Evolutionary conservation across 92 coral and sea anemone species (phyloP).

Genomic region (Anthopleura xanthogrammica): DNA sequence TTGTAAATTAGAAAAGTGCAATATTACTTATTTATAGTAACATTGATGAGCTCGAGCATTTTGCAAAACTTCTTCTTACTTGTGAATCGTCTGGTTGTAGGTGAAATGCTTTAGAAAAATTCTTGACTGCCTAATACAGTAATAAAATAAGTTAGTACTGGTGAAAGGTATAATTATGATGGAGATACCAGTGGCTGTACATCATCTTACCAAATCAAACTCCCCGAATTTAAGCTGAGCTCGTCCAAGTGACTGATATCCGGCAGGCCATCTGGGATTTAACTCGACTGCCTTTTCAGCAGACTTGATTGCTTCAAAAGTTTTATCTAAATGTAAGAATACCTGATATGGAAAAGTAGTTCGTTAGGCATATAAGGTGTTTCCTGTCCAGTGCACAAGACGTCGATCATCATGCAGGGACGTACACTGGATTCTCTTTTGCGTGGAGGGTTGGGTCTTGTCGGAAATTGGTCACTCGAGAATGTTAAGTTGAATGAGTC

Average conservation of each 20-base stretch:
- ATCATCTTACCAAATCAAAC: slow-evolving; percentile 72
- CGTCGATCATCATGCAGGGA: too few relatives aligned
- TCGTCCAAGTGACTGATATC: slow-evolving; percentile 89
- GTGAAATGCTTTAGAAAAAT: slow-evolving; percentile 81
- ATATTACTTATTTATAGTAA: background rate
- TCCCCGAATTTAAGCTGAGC: slow-evolving; percentile 95
- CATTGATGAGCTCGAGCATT: background rate
- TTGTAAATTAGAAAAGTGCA: too few relatives aligned
- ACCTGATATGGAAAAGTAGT: slow-evolving; percentile 38
- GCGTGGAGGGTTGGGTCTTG: too few relatives aligned
- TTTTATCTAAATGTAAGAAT: slow-evolving; percentile 76
- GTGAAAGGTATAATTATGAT: background rate
- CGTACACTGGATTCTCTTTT: too few relatives aligned
- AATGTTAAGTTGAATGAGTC: too few relatives aligned
- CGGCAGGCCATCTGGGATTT: slow-evolving; percentile 67
- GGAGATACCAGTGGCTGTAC: background rate
- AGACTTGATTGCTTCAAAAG: slow-evolving; percentile 87
- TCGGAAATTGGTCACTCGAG: too few relatives aligned
- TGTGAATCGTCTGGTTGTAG: slow-evolving; percentile 78
- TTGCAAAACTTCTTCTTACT: slow-evolving; percentile 38
- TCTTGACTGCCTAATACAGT: slow-evolving; percentile 69
- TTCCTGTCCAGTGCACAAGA: too few relatives aligned
- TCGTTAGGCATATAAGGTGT: background rate
- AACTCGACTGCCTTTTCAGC: slow-evolving; percentile 82
- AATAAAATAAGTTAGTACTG: background rate